Conservation (phyloP, 2,888 invertebrate genomes). For the Drosophila neotestacea region DNA sequence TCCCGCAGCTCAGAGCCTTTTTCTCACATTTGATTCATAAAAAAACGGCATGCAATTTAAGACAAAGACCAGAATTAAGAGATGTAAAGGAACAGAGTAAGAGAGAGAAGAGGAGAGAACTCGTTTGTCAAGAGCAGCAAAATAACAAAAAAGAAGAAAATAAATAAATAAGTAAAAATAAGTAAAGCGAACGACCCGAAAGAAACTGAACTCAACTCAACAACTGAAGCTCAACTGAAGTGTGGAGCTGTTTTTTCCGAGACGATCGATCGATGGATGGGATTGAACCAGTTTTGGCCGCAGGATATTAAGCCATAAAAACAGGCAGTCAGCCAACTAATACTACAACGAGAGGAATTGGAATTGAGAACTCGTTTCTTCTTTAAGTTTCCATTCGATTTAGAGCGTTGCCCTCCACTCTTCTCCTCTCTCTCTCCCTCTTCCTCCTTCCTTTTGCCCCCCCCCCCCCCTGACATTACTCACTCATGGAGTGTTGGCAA, state of each 20-base stretch:
- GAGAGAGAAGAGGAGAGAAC: slow-evolving; percentile 30
- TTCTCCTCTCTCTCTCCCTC: neutral
- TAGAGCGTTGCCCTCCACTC: slow-evolving; percentile 8
- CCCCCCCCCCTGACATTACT: no score
- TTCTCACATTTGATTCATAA: slow-evolving; percentile 65
- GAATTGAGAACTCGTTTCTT: slow-evolving; percentile 59
- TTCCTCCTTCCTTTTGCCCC: neutral
- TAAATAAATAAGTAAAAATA: slow-evolving; percentile 11
- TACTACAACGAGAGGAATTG: slow-evolving; percentile 12
- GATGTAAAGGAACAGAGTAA: neutral
- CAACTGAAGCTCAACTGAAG: slow-evolving; percentile 23
- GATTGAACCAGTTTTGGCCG: slow-evolving; percentile 73
- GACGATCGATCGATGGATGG: slow-evolving; percentile 55
- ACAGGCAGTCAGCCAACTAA: slow-evolving; percentile 42
- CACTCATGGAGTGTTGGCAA: slow-evolving; percentile 17
- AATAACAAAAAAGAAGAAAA: slow-evolving; percentile 2
- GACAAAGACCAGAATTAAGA: slow-evolving; percentile 48
- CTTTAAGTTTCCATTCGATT: slow-evolving; percentile 36
- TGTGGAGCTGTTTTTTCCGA: slow-evolving; percentile 16
- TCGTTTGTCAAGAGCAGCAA: slow-evolving; percentile 48
- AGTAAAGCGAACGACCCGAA: slow-evolving; percentile 51
- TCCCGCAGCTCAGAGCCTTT: slow-evolving; percentile 23
- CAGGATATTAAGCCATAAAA: slow-evolving; percentile 77
- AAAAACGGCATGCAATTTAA: slow-evolving; percentile 30
- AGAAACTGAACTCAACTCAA: slow-evolving; percentile 26